Percentiles rank a stretch among this genome's conserved stretches.
Evolutionary conservation across 2,888 invertebrate genomes (phyloP).

Genomic region (Dynastes hyllus): DNA sequence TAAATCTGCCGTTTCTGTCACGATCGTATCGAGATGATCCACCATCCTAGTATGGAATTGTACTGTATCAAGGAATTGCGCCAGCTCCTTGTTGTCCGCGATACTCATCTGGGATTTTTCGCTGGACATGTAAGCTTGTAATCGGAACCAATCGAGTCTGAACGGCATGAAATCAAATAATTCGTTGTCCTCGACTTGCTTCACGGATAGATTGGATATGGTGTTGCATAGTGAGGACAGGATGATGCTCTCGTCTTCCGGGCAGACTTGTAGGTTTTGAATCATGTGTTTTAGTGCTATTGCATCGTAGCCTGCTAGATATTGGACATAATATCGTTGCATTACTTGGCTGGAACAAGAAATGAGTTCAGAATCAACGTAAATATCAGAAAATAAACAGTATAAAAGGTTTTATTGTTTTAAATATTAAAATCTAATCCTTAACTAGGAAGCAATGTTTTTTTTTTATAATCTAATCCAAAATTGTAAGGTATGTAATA

Average conservation of each 20-base stretch:
- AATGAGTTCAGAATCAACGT: neutral
- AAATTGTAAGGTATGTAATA: no score
- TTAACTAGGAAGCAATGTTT: no score
- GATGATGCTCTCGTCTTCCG: slow-evolving; percentile 96
- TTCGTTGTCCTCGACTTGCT: slow-evolving; percentile 97
- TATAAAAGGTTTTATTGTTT: no score
- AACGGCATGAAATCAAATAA: slow-evolving; percentile 96
- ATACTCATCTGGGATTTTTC: slow-evolving; percentile 86
- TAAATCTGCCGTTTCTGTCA: slow-evolving; percentile 97
- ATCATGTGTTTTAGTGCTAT: slow-evolving; percentile 89
- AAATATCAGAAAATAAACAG: no score
- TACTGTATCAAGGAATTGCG: slow-evolving; percentile 94
- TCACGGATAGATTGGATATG: slow-evolving; percentile 88
- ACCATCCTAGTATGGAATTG: slow-evolving; percentile 99
- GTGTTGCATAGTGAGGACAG: slow-evolving; percentile 93
- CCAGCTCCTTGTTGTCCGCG: slow-evolving; percentile 88
- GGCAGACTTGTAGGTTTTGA: slow-evolving; percentile 87
- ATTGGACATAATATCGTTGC: slow-evolving; percentile 97
- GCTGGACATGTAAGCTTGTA: slow-evolving; percentile 95
- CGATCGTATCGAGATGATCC: slow-evolving; percentile 96
- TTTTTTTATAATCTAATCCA: no score
- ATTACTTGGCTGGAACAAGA: slow-evolving; percentile 72
- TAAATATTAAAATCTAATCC: no score
- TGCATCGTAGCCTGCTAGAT: slow-evolving; percentile 96
- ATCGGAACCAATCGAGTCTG: slow-evolving; percentile 94